Evolutionary conservation across 2,888 invertebrate genomes (phyloP).

Genomic region (Dynastes maya): DNA sequence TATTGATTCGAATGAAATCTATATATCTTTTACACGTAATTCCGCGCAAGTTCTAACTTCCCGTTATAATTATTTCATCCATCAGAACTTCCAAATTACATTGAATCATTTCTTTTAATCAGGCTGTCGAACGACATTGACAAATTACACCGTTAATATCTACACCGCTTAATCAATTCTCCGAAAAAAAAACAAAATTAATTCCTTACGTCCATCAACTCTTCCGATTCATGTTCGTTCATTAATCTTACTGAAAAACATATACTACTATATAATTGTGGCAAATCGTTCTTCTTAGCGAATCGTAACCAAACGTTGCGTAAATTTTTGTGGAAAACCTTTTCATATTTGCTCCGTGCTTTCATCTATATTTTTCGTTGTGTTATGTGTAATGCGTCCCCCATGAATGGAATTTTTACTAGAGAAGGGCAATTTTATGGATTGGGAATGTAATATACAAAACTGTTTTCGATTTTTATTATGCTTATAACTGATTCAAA

Average conservation of each 20-base stretch:
- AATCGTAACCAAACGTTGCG: not conserved
- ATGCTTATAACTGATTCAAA: not conserved
- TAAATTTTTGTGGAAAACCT: not conserved
- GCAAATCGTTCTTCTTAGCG: not conserved
- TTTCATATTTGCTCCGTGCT: too few species aligned
- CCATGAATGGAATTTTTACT: not conserved
- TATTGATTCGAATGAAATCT: not conserved
- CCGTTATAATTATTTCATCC: not conserved
- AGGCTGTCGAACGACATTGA: constrained; percentile 10
- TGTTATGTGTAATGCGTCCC: too few species aligned
- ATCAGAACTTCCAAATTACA: constrained; percentile 15
- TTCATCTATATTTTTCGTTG: too few species aligned
- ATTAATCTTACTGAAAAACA: constrained; percentile 7
- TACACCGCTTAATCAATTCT: not conserved
- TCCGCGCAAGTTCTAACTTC: not conserved
- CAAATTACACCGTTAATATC: constrained; percentile 12
- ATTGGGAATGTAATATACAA: not conserved
- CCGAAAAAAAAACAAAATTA: not conserved
- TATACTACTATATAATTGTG: constrained; percentile 1
- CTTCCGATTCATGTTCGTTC: not conserved
- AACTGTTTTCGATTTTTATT: not conserved
- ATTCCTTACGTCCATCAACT: constrained; percentile 11
- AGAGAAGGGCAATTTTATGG: not conserved
- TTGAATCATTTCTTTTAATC: constrained; percentile 24
- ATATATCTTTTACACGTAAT: not conserved